These are phyloP conservation scores for Agonopterix heracliana DNA, from an alignment of 2,888 invertebrate species.

Conservation along the genomic window DNA sequence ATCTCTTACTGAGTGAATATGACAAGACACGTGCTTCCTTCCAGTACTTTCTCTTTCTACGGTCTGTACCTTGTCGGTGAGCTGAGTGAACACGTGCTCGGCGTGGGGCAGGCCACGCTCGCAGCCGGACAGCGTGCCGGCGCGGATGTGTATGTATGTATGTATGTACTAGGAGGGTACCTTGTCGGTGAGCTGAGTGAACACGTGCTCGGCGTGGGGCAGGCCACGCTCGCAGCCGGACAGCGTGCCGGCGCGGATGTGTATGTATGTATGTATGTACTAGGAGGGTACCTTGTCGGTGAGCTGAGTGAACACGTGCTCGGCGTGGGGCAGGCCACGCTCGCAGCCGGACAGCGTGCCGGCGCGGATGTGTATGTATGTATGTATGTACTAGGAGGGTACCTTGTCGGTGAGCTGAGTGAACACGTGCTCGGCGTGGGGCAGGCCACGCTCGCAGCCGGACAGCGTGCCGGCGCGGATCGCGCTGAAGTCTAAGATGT, in stretches of 20 bases:
- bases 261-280: too few relatives aligned
- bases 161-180: too few relatives aligned
- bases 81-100: constrained; percentile 11
- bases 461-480: constrained; percentile 26
- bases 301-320: constrained; percentile 14
- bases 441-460: constrained; percentile 16
- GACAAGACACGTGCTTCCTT: too few relatives aligned
- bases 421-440: constrained; percentile 13
- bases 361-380: neutral
- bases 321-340: constrained; percentile 9
- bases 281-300: constrained; percentile 33
- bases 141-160: too few relatives aligned
- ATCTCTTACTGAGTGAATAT: too few relatives aligned
- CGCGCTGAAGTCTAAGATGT: constrained; percentile 27
- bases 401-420: constrained; percentile 27
- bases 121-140: constrained; percentile 29
- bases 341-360: constrained; percentile 29
- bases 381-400: too few relatives aligned
- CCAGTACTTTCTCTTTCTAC: too few relatives aligned
- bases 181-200: constrained; percentile 21
- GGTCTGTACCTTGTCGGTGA: constrained; percentile 32
- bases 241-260: too few relatives aligned
- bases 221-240: constrained; percentile 4
- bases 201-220: constrained; percentile 11
- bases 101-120: constrained; percentile 10